Evolutionary conservation across 2,888 invertebrate species (phyloP), one percentile per base, ranked within the genome.

Genomic region (Leptopilina syphax): DNA sequence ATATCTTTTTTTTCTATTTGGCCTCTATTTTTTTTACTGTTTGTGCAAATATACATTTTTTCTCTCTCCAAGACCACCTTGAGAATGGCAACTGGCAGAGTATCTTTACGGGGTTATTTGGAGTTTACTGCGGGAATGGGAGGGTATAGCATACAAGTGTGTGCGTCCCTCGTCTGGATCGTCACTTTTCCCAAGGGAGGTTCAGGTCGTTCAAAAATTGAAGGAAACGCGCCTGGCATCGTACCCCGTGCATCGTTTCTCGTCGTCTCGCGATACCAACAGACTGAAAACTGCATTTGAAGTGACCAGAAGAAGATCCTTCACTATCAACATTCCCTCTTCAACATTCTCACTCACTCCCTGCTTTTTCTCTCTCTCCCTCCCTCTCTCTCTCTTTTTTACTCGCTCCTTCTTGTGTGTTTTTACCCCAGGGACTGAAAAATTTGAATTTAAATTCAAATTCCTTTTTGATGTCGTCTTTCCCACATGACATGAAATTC

Each of bases 361-460:
- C 50, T 50, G 8, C 9, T 41, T 3, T 9, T 9, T 47, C 57
- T 41, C 50, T 12, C 12, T 50, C 50, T 5, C 57, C n/a, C 9
- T 41, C 8, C 4, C 57, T 41, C 50, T 0, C 12, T 50, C 50
- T 10, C 50, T 50, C 50, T 50, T 10, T 50, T 10, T 50, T 44
- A 0, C 44, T 44, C 44, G 9, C 7, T 9, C 57, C 12, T 12
- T 50, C 10, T 4, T 50, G 50, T 50, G 50, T 50, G 34, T 57
- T 73, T 57, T 57, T 47, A 87, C 88, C 87, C 88, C 44, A 66
- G 88, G 84, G 87, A 84, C 78, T 79, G 68, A 84, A 79, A 84
- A 91, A 91, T 91, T 91, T 91, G 90, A 89, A 92, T 91, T 91
- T 89, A 88, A 89, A 91, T 88, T 88, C 87, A 81, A 84, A 83